phyloP scores from a whole-genome alignment of 2,113 vertebrate genomes.

The Ammodytes marinus region DNA sequence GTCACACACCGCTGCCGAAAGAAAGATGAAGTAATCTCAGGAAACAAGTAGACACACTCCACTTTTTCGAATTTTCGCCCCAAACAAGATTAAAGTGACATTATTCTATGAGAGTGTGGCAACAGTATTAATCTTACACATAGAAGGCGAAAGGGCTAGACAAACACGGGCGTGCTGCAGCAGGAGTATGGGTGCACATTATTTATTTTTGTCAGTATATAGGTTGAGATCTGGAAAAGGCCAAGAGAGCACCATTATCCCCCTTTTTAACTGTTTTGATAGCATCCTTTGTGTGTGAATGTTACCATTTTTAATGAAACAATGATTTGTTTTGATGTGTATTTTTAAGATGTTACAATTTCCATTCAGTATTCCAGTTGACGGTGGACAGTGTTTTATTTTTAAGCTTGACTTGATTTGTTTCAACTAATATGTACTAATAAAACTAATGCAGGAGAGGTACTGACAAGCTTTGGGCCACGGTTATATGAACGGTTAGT shows the following conservation, averaged over 20 bases:
- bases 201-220: constrained; percentile 77
- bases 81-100: constrained; percentile 89
- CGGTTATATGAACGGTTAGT: neutral
- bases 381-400: neutral
- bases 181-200: constrained; percentile 68
- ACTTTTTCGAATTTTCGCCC: constrained; percentile 84
- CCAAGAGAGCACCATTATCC: constrained; percentile 49
- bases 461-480: neutral
- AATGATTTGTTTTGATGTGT: constrained; percentile 1
- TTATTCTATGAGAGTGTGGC: constrained; percentile 87
- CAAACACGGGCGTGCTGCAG: constrained; percentile 75
- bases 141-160: constrained; percentile 75
- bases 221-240: constrained; percentile 56
- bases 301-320: constrained; percentile 3
- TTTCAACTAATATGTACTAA: neutral
- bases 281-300: constrained; percentile 1
- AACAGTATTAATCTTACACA: constrained; percentile 86
- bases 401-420: neutral
- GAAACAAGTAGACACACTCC: constrained; percentile 89
- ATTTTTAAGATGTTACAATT: neutral
- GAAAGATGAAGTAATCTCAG: constrained; percentile 89
- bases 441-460: neutral
- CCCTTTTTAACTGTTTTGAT: constrained; percentile 30
- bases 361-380: neutral
- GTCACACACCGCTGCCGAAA: constrained; percentile 82